A percentile compares a stretch with the other conserved stretches of the same genome.
Evolutionary conservation across 2,113 vertebrate genomes (phyloP).

Genomic region (Numida meleagris): DNA sequence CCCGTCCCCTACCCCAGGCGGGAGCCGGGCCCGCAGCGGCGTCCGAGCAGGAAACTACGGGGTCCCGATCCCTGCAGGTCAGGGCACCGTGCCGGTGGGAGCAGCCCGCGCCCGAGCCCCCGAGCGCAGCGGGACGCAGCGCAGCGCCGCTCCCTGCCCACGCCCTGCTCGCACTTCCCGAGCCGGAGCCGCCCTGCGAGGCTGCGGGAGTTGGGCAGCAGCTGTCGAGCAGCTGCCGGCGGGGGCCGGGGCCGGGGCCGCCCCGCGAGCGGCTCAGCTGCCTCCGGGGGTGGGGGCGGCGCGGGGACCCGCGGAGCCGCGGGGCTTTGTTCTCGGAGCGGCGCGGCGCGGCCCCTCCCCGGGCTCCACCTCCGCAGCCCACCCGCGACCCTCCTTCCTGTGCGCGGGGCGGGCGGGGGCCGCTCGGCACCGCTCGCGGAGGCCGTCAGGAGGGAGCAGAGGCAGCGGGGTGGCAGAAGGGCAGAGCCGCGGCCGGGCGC

Average conservation of each 20-base stretch:
- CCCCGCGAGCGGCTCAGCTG: background rate
- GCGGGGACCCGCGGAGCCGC: background rate
- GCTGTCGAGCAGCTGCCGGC: slow-evolving; percentile 59
- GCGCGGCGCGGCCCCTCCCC: slow-evolving; percentile 46
- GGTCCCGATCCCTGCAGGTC: rapidly evolving
- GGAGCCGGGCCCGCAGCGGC: rapidly evolving
- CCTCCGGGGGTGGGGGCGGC: background rate
- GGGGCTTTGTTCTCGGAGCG: slow-evolving; percentile 65
- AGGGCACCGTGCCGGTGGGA: background rate
- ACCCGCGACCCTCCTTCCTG: slow-evolving; percentile 64
- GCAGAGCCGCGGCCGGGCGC: rapidly evolving
- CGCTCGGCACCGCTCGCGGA: background rate
- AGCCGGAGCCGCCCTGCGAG: background rate
- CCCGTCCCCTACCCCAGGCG: no score
- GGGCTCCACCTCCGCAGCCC: slow-evolving; percentile 69
- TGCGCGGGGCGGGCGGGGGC: background rate
- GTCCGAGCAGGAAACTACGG: rapidly evolving
- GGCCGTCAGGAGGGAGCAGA: background rate
- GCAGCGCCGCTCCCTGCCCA: background rate
- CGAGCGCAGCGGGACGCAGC: rapidly evolving
- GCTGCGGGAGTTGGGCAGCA: background rate
- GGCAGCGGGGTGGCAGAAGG: background rate
- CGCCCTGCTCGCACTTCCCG: background rate
- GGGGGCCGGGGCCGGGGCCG: background rate
- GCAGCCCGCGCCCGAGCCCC: background rate